phyloP scores from a whole-genome alignment of 2,113 vertebrate species.

The Otocyon megalotis region DNA sequence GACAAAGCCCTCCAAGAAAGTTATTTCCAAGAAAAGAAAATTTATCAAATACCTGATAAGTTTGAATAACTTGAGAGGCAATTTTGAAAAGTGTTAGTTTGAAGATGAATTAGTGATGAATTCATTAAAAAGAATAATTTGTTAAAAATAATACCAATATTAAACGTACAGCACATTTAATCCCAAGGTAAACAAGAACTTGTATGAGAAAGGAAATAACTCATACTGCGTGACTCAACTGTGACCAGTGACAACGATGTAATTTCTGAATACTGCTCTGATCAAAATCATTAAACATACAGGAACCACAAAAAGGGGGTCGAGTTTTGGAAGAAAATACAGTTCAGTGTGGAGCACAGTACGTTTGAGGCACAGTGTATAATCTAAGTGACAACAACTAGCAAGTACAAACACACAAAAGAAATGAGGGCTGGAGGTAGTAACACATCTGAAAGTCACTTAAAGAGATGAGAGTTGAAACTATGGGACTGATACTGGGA shows the following conservation, averaged over 20 bases:
- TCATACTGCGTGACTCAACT: not conserved
- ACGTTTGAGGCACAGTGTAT: not conserved
- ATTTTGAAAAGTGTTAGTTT: not conserved
- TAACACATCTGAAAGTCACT: not conserved
- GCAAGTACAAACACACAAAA: not conserved
- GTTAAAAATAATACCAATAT: not conserved
- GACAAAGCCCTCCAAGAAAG: not conserved
- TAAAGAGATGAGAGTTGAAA: not conserved
- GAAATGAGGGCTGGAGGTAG: not conserved
- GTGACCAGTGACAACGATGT: not conserved
- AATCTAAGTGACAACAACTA: not conserved
- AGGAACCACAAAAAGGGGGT: not conserved
- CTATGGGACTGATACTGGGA: not conserved
- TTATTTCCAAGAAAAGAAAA: constrained; percentile 1
- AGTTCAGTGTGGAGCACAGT: not conserved
- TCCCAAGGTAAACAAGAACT: not conserved
- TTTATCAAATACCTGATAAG: not conserved
- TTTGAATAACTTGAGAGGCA: not conserved
- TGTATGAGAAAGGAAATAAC: not conserved
- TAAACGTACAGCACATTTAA: not conserved
- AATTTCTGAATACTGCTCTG: not conserved
- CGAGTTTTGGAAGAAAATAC: not conserved
- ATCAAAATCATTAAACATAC: not conserved
- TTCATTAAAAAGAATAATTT: not conserved
- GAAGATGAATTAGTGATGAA: not conserved